Evolutionary conservation across 23 tunicate genomes (phyloP), one percentile per base, ranked within the genome.

Genomic region (Halocynthia aurantium): DNA sequence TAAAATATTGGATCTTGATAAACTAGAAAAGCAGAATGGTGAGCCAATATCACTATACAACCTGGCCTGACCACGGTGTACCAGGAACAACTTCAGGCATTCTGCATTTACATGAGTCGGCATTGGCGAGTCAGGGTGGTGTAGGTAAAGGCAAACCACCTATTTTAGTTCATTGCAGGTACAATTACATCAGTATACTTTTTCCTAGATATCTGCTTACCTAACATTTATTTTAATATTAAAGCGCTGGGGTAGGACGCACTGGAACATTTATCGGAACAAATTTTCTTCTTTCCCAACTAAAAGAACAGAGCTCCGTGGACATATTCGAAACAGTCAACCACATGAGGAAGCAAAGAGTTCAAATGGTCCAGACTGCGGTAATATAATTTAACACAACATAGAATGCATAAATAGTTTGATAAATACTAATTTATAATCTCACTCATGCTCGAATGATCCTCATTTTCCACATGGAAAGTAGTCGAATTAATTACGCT

Each of bases 211-310:
- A 9, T 15, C 44, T 15, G 72, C 22, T 4, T 1, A n/a, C 12
- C 19, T 21, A 18, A 67, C 20, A 52, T 15, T 7, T 0, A 65
- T 66, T 10, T 81, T 7, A 5, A 51, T 15, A 7, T 73, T 44
- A 0, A 75, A 87, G 93, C 72, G 86, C 93, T 82, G 93, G 93
- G 62, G 93, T 83, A 13, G 93, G 93, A 18, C 70, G 83, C 49
- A 87, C 87, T 63, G 93, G 86, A 17, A 70, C 86, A 0, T 87
- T 62, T 53, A 82, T 87, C 49, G 86, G 77, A 44, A 67, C 76
- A 44, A 86, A 87, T 31, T 64, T 20, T 54, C 73, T 87, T 51
- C 57, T 82, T 77, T 73, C 82, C 9, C 55, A 87, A 63, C 56
- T 81, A 57, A 40, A 74, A 7, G 5, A 70, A 17, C 66, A 61